Evolutionary conservation across 2,888 invertebrate species (phyloP), one percentile per base, ranked within the genome.

Genomic region (Ormyrus pomaceus): DNA sequence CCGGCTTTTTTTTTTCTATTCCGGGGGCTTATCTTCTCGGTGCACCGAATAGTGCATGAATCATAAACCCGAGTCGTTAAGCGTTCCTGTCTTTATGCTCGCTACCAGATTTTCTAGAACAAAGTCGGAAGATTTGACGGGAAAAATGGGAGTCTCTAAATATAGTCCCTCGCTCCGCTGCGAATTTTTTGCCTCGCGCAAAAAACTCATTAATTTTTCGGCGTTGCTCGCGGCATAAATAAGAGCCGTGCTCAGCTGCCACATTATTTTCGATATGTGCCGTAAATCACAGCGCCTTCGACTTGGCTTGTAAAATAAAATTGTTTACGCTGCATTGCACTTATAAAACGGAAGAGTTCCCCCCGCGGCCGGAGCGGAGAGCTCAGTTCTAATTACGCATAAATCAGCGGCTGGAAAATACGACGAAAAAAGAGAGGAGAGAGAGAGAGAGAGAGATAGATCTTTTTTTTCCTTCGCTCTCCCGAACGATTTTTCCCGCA

Each of bases 301-400:
- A 69, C 58, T 34, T 2, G 34, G 34, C 34, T 34, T 34, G 64
- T 62, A 55, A 76, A 76, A 62, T 55, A 76, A 76, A 76, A 76
- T 62, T 77, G 70, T 77, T 77, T 77, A 70, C 70, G 76, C 55
- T 13, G 50, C 34, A 34, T 34, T 65, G 48, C 55, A 46, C 34
- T 64, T 46, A 53, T 62, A 65, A 53, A 19, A 34, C 7, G 45
- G 19, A 76, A 66, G 62, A 69, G 62, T 53, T 50, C 50, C 19
- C 61, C 46, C 51, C n/a, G 0, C 0, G 66, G 13, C 34, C 34
- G 48, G 13, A 53, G 7, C 10, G 9, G 19, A n/a, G 55, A 48
- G n/a, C 11, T 68, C 69, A 56, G 69, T 68, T 70, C 76, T 77
- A 77, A 76, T 77, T 77, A 70, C 69, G 50, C 76, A 77, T 77